Evolutionary conservation across 1,140 invertebrate genomes (phyloP), one percentile per base, ranked within the genome.

Genomic region (Lasioglossum albipes): DNA sequence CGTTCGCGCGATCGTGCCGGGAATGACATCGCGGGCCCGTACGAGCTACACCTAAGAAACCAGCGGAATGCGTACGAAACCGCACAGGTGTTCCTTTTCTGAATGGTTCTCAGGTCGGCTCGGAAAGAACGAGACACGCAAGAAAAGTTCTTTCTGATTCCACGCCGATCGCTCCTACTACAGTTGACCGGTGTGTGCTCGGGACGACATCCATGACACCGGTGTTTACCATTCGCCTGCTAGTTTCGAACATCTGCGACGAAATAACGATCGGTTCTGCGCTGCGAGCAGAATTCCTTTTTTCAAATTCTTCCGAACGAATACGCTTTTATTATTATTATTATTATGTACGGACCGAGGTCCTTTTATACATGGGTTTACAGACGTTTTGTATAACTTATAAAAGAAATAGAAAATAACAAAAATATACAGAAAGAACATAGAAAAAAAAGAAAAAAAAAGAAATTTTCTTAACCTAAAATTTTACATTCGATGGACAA

Each of bases 51-150:
- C 82, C 59, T 78, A 78, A 81, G 57, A 83, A 62, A 31, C 41
- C 57, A 0, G 5, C 13, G 66, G 75, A 78, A 85, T 77, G 59
- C 42, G 31, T n/a, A 31, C 57, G 45, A 81, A 72, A 65, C 42
- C 5, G 70, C 59, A 70, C 78, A 86, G 81, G 67, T 84, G 81
- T 86, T 65, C 65, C 74, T 71, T 31, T 82, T 79, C 76, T 82
- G 81, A 82, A 82, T 82, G 81, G 81, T 76, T 76, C 79, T 81
- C 79, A 76, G 73, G 66, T 81, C 74, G 31, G 57, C n/a, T 61
- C 67, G 57, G 68, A 71, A 49, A 71, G 68, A 61, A 79, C 76
- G 76, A 79, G 76, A 79, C 76, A 72, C 76, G 77, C 77, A 79
- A 79, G 77, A 79, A 79, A 79, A 79, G 70, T 79, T 74, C 62